phyloP scores from a whole-genome alignment of 1,140 invertebrate species.

The Drosophila tropicalis region DNA sequence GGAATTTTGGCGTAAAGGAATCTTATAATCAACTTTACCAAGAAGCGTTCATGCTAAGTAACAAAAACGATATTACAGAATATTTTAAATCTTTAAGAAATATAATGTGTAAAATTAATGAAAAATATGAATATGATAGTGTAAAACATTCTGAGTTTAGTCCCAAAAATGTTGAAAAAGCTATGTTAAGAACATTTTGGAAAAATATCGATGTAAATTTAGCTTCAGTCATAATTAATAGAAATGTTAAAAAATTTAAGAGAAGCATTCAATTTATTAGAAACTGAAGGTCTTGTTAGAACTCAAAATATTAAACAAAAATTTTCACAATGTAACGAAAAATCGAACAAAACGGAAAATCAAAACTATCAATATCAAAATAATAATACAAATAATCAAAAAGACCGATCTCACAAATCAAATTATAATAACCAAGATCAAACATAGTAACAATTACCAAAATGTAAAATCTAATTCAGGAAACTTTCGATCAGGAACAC shows the following conservation, averaged over 20 bases:
- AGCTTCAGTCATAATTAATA: neutral
- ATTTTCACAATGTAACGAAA: neutral
- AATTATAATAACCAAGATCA: constrained; percentile 18
- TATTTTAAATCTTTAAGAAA: constrained; percentile 26
- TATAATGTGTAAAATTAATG: constrained; percentile 28
- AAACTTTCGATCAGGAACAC: constrained; percentile 18
- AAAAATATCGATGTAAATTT: neutral
- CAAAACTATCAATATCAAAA: neutral
- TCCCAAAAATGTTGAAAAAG: neutral
- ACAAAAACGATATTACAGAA: neutral
- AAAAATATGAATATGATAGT: constrained; percentile 27
- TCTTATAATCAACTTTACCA: constrained; percentile 1
- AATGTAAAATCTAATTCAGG: constrained; percentile 29
- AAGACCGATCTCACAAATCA: neutral
- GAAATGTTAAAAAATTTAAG: neutral
- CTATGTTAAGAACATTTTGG: neutral
- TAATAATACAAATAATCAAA: neutral
- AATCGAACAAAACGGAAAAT: neutral
- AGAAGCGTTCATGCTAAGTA: constrained; percentile 5
- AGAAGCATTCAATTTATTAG: neutral
- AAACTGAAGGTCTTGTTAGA: neutral
- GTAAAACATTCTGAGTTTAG: neutral
- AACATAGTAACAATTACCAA: constrained; percentile 30
- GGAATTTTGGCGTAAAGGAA: neutral
- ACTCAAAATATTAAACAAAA: neutral